phyloP scores from a whole-genome alignment of 1,140 invertebrate species.

The Antheraea pernyi region DNA sequence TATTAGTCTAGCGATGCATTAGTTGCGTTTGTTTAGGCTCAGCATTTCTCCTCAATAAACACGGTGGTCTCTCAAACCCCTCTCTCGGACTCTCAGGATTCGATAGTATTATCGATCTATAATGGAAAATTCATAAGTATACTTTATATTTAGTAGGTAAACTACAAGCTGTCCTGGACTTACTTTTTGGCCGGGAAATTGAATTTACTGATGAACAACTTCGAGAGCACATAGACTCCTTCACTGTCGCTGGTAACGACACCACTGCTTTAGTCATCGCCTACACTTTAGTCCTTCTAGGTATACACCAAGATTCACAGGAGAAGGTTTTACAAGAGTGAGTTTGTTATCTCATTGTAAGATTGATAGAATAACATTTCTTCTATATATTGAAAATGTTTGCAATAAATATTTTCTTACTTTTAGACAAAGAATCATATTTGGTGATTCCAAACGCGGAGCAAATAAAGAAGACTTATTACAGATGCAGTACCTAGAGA shows the following conservation, averaged over 20 bases:
- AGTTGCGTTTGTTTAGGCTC: too few relatives aligned
- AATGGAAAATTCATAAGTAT: too few relatives aligned
- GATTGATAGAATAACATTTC: not conserved
- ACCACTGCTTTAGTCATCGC: conserved; percentile 83
- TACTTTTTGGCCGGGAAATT: conserved; percentile 47
- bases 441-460: conserved; percentile 41
- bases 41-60: too few relatives aligned
- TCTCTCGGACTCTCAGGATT: too few relatives aligned
- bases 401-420: not conserved
- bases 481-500: conserved; percentile 57
- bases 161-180: conserved; percentile 35
- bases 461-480: conserved; percentile 51
- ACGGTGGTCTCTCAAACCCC: too few relatives aligned
- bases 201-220: conserved; percentile 79
- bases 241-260: conserved; percentile 88
- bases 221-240: conserved; percentile 87
- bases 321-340: conserved; percentile 67
- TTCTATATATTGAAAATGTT: not conserved
- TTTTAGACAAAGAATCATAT: conserved; percentile 52
- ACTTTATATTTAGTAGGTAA: conserved; percentile 17
- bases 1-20: too few relatives aligned
- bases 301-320: conserved; percentile 82
- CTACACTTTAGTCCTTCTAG: conserved; percentile 82
- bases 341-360: conserved; percentile 22
- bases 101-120: too few relatives aligned